Conservation (phyloP, 2,113 vertebrate species). For the Asarcornis scutulata region DNA sequence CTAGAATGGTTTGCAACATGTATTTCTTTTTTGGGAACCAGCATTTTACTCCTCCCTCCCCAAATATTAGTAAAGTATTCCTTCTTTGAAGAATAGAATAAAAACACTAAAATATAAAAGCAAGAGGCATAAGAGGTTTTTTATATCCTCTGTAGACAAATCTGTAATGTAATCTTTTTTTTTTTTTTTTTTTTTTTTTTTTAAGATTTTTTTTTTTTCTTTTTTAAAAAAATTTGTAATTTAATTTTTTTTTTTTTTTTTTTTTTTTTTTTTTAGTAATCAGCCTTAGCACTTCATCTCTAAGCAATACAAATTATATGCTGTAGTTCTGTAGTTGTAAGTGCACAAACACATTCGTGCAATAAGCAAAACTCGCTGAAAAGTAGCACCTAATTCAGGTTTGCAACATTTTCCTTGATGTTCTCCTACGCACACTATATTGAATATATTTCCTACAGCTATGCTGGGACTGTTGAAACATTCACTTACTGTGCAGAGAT, state of each 20-base stretch:
- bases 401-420: conserved; percentile 25
- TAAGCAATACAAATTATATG: conserved; percentile 73
- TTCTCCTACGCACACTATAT: conserved; percentile 48
- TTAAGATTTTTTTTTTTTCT: conserved; percentile 41
- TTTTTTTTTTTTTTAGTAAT: conserved; percentile 58
- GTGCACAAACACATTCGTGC: conserved; percentile 56
- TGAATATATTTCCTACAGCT: conserved; percentile 61
- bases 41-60: background rate
- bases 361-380: conserved; percentile 62
- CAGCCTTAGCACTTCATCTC: conserved; percentile 63
- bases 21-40: conserved; percentile 3
- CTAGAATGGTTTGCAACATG: conserved; percentile 56
- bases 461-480: conserved; percentile 32
- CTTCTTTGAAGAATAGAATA: conserved; percentile 51
- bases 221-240: conserved; percentile 42
- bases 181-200: background rate
- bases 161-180: background rate
- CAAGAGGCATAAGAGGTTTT: conserved; percentile 43
- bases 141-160: conserved; percentile 69
- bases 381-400: conserved; percentile 61
- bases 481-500: conserved; percentile 3
- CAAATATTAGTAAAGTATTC: conserved; percentile 54
- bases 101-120: conserved; percentile 59
- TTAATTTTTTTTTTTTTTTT: background rate
- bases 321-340: conserved; percentile 43